Percentiles rank a stretch among this genome's conserved stretches.
These are phyloP conservation scores for Chrysina gloriosa DNA, from an alignment of 2,888 invertebrate genomes.

Conservation along the genomic window DNA sequence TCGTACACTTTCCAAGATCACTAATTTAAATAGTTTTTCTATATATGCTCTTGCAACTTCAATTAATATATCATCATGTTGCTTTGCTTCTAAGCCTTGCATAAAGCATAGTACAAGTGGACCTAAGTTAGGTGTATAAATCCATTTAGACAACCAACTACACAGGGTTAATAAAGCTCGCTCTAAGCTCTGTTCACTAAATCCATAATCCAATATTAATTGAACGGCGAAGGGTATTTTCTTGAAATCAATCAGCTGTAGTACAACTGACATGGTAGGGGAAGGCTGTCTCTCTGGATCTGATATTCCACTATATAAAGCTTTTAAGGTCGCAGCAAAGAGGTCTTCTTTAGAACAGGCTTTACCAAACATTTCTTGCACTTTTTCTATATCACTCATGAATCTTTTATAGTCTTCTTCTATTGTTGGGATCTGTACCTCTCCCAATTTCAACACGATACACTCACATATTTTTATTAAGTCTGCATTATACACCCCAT, in stretches of 20 bases:
- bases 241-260: conserved; percentile 67
- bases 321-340: conserved; percentile 69
- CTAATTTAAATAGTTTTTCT: conserved; percentile 69
- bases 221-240: conserved; percentile 64
- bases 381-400: conserved; percentile 58
- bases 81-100: conserved; percentile 69
- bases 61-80: conserved; percentile 65
- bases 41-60: conserved; percentile 74
- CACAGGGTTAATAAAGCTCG: conserved; percentile 75
- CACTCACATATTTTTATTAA: conserved; percentile 67
- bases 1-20: conserved; percentile 69
- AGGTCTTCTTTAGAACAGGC: conserved; percentile 65
- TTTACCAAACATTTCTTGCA: conserved; percentile 59
- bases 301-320: conserved; percentile 72
- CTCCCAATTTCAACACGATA: conserved; percentile 68
- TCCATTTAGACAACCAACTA: conserved; percentile 75
- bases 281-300: conserved; percentile 70
- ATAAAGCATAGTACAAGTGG: conserved; percentile 77
- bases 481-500: conserved; percentile 64
- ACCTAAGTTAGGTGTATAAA: conserved; percentile 72
- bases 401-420: conserved; percentile 57
- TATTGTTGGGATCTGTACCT: conserved; percentile 59
- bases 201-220: conserved; percentile 62
- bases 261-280: conserved; percentile 71
- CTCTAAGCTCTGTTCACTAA: conserved; percentile 68